These are phyloP conservation scores for Sinotaia quadrata DNA, from an alignment of 2,888 invertebrate species.

Conservation along the genomic window DNA sequence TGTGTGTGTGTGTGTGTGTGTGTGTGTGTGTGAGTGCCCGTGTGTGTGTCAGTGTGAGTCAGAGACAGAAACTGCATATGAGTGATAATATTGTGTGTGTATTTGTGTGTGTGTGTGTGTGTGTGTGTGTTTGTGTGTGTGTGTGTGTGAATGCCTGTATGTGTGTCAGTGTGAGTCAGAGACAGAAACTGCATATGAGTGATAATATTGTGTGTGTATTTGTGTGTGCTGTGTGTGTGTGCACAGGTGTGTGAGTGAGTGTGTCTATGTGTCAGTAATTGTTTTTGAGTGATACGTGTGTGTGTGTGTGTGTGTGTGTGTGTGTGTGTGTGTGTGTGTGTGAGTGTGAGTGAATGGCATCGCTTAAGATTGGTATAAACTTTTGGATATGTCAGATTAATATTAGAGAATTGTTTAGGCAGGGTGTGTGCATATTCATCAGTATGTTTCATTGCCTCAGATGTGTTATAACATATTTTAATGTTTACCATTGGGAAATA, in stretches of 20 bases:
- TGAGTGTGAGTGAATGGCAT: background rate
- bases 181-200: too few relatives aligned
- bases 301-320: slow-evolving; percentile 14
- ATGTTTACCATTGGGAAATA: too few relatives aligned
- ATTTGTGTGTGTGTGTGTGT: slow-evolving; percentile 12
- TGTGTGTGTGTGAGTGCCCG: slow-evolving; percentile 10
- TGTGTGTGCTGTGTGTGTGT: background rate
- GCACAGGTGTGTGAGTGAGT: slow-evolving; percentile 1
- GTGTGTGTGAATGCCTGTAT: slow-evolving; percentile 3
- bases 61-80: background rate
- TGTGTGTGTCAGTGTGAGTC: background rate
- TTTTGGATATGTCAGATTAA: too few relatives aligned
- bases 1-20: slow-evolving; percentile 12
- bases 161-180: background rate
- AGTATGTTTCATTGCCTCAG: too few relatives aligned
- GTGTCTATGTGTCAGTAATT: background rate
- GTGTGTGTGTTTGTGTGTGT: background rate
- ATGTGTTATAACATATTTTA: too few relatives aligned
- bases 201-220: background rate
- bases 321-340: background rate
- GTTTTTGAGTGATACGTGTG: background rate
- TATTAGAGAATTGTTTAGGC: too few relatives aligned
- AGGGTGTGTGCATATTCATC: too few relatives aligned
- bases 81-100: slow-evolving; percentile 11
- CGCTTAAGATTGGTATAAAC: too few relatives aligned